These are phyloP conservation scores for Dromococcyx pavoninus DNA, from an alignment of 2,797 vertebrate species.

Conservation along the genomic window DNA sequence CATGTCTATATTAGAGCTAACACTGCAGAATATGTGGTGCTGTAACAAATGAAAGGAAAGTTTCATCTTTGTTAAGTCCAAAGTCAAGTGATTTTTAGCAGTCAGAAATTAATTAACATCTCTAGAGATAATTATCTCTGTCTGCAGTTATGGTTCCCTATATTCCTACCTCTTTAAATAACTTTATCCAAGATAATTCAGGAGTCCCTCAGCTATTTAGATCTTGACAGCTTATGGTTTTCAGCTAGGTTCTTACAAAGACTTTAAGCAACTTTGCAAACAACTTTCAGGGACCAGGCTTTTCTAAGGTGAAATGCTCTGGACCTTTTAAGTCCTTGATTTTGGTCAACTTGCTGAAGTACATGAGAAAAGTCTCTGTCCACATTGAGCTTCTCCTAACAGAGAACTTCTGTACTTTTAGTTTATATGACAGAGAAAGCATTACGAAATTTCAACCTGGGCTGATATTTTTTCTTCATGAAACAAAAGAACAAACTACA, in stretches of 20 bases:
- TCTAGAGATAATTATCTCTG: not conserved
- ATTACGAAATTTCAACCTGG: not conserved
- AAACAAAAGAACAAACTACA: not conserved
- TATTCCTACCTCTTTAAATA: not conserved
- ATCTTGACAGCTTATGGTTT: not conserved
- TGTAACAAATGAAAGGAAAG: constrained; percentile 9
- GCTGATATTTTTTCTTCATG: not conserved
- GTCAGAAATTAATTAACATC: not conserved
- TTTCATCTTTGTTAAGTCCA: not conserved
- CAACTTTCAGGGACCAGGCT: not conserved
- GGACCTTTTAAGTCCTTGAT: not conserved
- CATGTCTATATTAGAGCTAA: not conserved
- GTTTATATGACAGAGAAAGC: not conserved
- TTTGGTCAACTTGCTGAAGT: not conserved
- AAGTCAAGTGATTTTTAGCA: constrained; percentile 18
- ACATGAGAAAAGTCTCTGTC: not conserved
- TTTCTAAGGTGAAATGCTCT: not conserved
- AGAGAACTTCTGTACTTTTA: not conserved
- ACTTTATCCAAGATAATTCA: not conserved
- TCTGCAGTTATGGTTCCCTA: not conserved
- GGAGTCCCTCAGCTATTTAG: not conserved
- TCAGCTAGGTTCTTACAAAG: not conserved
- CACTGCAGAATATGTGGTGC: not conserved
- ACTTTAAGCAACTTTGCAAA: not conserved
- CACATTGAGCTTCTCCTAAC: not conserved